Percentiles rank a stretch among this genome's conserved stretches.
phyloP scores from a whole-genome alignment of 2,113 vertebrate species.

The Vimba vimba region DNA sequence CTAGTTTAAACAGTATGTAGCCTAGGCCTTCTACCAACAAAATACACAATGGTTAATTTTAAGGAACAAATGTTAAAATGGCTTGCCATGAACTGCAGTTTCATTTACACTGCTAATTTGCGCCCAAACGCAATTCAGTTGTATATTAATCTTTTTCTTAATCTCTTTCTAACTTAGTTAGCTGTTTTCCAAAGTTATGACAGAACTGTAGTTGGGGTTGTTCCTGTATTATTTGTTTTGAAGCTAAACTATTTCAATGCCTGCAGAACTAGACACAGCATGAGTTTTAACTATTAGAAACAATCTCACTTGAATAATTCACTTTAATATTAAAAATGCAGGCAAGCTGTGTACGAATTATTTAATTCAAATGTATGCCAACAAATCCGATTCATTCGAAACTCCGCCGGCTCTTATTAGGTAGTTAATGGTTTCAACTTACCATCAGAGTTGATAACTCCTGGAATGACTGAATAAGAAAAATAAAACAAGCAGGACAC shows the following conservation, averaged over 20 bases:
- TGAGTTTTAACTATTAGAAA: neutral
- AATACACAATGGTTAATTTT: neutral
- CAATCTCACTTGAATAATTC: neutral
- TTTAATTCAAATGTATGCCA: neutral
- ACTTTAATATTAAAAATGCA: neutral
- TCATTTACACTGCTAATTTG: neutral
- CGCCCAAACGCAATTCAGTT: neutral
- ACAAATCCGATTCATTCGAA: neutral
- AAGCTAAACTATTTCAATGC: neutral
- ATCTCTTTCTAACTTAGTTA: no score
- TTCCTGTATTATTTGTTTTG: neutral
- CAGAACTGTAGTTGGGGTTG: neutral
- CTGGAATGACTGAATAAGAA: neutral
- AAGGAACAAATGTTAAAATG: neutral
- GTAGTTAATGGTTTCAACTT: neutral
- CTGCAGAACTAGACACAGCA: neutral
- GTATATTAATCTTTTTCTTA: no score
- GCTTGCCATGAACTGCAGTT: neutral
- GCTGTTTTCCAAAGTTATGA: no score
- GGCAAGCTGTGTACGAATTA: neutral
- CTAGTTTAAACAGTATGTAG: neutral
- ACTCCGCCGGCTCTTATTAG: neutral
- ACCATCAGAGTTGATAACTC: constrained; percentile 5
- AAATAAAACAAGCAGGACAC: neutral
- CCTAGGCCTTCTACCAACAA: neutral